Evolutionary conservation across 2,113 vertebrate genomes (phyloP).

Genomic region (Rhabdomys dilectus): DNA sequence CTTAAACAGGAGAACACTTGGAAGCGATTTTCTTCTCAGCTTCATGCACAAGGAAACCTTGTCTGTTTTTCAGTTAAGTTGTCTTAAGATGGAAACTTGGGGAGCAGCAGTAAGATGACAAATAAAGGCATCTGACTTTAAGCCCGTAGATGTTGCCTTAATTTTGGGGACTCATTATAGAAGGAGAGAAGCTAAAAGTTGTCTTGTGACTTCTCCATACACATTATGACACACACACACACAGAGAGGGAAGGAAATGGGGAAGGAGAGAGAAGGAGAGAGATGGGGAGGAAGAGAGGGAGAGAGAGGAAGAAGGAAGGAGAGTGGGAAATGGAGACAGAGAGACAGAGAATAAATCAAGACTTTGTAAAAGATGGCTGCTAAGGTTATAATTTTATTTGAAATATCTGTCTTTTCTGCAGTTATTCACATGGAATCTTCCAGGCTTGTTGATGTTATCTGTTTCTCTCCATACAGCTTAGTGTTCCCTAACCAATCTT

Average conservation of each 20-base stretch:
- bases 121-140: not conserved
- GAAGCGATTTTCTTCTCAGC: not conserved
- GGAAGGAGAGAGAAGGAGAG: rapidly evolving
- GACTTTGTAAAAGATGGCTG: not conserved
- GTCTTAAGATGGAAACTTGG: not conserved
- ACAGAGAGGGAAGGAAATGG: rapidly evolving
- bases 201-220: not conserved
- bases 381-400: not conserved
- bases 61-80: not conserved
- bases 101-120: too few relatives aligned
- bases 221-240: not conserved
- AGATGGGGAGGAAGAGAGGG: rapidly evolving
- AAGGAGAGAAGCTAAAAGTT: not conserved
- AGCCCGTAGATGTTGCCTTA: too few relatives aligned
- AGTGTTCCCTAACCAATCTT: not conserved
- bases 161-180: not conserved
- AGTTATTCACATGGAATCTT: not conserved
- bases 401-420: not conserved
- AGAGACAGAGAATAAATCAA: not conserved
- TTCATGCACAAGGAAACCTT: not conserved
- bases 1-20: not conserved
- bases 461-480: not conserved
- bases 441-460: not conserved
- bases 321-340: too few relatives aligned
- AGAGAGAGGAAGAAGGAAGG: not conserved